These are phyloP conservation scores for Drosophila melanogaster DNA, from an alignment of 1,140 invertebrate genomes.

Conservation along the genomic window Release_6_plus_ISO1_MT NT_037436.4:6281001-6281500, in stretches of 20 bases:
- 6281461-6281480: constrained; percentile 56
- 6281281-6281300: constrained; percentile 9
- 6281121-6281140: constrained; percentile 52
- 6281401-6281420: constrained; percentile 43
- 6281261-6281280: constrained; percentile 14
- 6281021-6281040: constrained; percentile 12
- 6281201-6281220: constrained; percentile 17
- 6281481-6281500: constrained; percentile 53
- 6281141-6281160: constrained; percentile 53
- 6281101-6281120: constrained; percentile 70
- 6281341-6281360: constrained; percentile 72
- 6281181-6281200: constrained; percentile 73
- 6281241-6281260: constrained; percentile 44
- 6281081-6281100: constrained; percentile 78
- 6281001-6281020: constrained; percentile 1
- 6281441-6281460: constrained; percentile 7
- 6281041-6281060: constrained; percentile 78
- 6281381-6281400: constrained; percentile 79
- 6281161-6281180: constrained; percentile 54
- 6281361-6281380: constrained; percentile 75
- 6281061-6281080: constrained; percentile 82
- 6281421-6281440: background rate
- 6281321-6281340: constrained; percentile 27
- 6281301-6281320: constrained; percentile 20
- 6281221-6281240: constrained; percentile 76